Conservation (phyloP, 2,113 vertebrate species). For the Patagioenas fasciata region DNA sequence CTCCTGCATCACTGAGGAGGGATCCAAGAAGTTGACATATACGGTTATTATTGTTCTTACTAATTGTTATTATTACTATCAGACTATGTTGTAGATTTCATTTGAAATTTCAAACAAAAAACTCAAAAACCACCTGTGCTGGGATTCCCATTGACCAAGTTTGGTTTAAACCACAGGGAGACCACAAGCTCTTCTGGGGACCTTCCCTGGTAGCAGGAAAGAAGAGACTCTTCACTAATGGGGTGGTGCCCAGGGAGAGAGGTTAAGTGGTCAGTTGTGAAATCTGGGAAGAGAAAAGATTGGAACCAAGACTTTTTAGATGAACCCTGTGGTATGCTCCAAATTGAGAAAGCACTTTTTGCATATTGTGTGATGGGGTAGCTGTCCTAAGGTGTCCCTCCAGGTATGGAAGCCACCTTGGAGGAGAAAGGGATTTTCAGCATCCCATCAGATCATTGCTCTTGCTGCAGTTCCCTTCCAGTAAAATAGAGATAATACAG, state of each 20-base stretch:
- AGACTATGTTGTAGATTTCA: not conserved
- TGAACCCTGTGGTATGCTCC: rapidly evolving
- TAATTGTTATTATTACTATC: rapidly evolving
- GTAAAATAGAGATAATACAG: constrained; percentile 16
- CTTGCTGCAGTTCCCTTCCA: not conserved
- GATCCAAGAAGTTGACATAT: rapidly evolving
- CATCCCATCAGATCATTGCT: not conserved
- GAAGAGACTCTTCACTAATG: not conserved
- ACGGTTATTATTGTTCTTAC: not conserved
- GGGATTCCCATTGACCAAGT: not conserved
- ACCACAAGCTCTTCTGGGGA: not conserved
- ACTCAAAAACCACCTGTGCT: rapidly evolving
- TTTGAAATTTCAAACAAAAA: not conserved
- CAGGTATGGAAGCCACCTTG: rapidly evolving
- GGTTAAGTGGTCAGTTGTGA: not conserved
- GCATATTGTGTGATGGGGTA: rapidly evolving
- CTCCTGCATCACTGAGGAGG: not conserved
- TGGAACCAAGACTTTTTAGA: rapidly evolving
- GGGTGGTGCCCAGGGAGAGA: not conserved
- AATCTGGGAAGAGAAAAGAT: not conserved
- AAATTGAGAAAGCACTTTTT: not conserved
- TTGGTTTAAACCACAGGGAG: not conserved
- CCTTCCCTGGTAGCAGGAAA: not conserved
- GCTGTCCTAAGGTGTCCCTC: not conserved
- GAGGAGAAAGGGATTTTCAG: not conserved